Evolutionary conservation across 2,113 vertebrate species (phyloP), one percentile per base, ranked within the genome.

Genomic region (Amphilophus citrinellus): DNA sequence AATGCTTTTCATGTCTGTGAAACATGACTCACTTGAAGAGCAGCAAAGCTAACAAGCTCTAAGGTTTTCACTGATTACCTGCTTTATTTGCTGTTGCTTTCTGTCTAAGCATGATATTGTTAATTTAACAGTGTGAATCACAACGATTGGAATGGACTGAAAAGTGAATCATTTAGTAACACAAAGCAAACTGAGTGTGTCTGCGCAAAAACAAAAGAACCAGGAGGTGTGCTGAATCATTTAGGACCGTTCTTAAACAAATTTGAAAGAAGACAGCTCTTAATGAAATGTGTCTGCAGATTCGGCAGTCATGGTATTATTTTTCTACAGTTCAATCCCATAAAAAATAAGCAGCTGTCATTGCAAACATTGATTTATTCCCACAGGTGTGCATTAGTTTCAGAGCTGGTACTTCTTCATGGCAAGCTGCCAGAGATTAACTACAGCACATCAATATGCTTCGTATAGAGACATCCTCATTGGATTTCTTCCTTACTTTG

Each of bases 331-430:
- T 82, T 90, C 85, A 73, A 44, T 80, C 32, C 63, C 30, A 24
- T 77, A 88, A 85, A 77, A 84, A 87, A 90, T 58, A 62, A 86
- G 81, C 24, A 9, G 7, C 84, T 88, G 86, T 89, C 89, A 82
- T 76, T 37, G 79, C 73, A 80, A 68, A 50, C 84, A 83, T 82
- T 91, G 90, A 93, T 93, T 91, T 89, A 88, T 90, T 86, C 85
- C 90, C 88, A 87, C 85, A 93, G 90, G 91, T 93, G 90, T 80
- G 78, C 80, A 84, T 87, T 84, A 60, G 83, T 85, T 91, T 90
- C 81, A 81, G 83, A 85, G 86, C 57, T 39, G 3, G 37, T 62
- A 58, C 65, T 77, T 84, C 59, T 87, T 90, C 56, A 22, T 87
- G 86, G 90, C 83, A 62, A 37, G 10, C 86, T 92, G 86, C 88